Evolutionary conservation across 92 coral and sea anemone species (phyloP).

Genomic region (Galaxea fascicularis): DNA sequence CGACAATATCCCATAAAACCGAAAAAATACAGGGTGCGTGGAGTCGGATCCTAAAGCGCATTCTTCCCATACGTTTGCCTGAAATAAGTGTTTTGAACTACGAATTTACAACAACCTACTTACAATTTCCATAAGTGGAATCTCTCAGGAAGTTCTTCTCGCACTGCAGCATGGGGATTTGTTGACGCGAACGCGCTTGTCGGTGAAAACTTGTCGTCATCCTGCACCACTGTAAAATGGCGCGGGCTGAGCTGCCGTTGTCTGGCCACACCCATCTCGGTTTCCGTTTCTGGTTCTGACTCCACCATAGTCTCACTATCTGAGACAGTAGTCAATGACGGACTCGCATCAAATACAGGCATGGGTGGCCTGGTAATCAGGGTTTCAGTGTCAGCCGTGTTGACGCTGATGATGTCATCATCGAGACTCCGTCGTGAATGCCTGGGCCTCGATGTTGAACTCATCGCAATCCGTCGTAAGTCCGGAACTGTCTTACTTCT

Average conservation of each 20-base stretch:
- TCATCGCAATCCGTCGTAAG: conserved; percentile 68
- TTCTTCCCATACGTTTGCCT: too few relatives aligned
- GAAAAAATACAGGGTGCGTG: too few relatives aligned
- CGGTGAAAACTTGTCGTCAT: conserved; percentile 72
- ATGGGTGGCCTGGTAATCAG: conserved; percentile 90
- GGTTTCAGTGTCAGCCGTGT: conserved; percentile 88
- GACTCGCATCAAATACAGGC: conserved; percentile 95
- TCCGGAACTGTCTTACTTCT: conserved; percentile 89
- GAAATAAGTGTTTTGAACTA: too few relatives aligned
- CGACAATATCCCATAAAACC: too few relatives aligned
- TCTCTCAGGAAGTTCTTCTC: conserved; percentile 85
- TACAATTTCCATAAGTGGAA: conserved; percentile 91
- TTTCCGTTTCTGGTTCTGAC: conserved; percentile 81
- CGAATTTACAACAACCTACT: conserved; percentile 19
- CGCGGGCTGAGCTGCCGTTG: not conserved
- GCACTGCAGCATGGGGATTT: conserved; percentile 86
- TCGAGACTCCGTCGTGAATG: conserved; percentile 78
- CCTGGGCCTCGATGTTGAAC: conserved; percentile 43
- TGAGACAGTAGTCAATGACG: conserved; percentile 91
- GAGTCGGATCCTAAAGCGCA: too few relatives aligned
- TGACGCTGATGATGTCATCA: conserved; percentile 76
- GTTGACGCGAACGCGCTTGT: conserved; percentile 89
- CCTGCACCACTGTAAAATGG: conserved; percentile 12
- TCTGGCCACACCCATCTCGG: conserved; percentile 24
- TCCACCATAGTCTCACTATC: conserved; percentile 84